Conservation (phyloP, 92 coral and sea anemone species). For the Desmophyllum pertusum region DNA sequence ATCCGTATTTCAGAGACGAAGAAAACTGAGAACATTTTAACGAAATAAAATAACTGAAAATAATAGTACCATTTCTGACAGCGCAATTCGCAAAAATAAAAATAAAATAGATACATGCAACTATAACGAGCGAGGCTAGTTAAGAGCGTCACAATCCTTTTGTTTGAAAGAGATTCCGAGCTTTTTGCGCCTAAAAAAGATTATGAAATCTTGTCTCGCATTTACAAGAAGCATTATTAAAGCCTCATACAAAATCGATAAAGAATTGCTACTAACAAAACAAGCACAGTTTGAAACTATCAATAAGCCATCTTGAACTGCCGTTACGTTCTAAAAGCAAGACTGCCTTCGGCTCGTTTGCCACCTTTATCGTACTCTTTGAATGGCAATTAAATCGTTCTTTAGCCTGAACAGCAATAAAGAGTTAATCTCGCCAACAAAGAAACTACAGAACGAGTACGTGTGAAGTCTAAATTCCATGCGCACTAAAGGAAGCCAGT, state of each 20-base stretch:
- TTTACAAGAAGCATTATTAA: neutral
- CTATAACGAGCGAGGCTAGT: neutral
- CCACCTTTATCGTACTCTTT: neutral
- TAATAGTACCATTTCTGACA: neutral
- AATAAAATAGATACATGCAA: neutral
- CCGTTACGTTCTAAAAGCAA: neutral
- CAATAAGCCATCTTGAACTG: neutral
- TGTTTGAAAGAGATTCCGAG: neutral
- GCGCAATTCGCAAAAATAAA: neutral
- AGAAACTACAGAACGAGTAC: neutral
- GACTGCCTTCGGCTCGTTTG: neutral
- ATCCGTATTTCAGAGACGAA: neutral
- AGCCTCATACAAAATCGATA: conserved; percentile 5
- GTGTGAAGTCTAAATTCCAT: neutral
- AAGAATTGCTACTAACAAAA: neutral
- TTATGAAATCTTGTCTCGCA: neutral
- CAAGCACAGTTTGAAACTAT: conserved; percentile 24
- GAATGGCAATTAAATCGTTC: conserved; percentile 9
- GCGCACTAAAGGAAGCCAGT: conserved; percentile 15
- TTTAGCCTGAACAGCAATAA: conserved; percentile 6
- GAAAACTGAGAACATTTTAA: neutral
- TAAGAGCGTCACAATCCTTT: neutral
- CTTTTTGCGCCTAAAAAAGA: neutral
- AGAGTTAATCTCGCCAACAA: neutral
- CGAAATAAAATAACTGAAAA: neutral